phyloP scores from a whole-genome alignment of 2,113 vertebrate genomes.

The Hiodon alosoides region DNA sequence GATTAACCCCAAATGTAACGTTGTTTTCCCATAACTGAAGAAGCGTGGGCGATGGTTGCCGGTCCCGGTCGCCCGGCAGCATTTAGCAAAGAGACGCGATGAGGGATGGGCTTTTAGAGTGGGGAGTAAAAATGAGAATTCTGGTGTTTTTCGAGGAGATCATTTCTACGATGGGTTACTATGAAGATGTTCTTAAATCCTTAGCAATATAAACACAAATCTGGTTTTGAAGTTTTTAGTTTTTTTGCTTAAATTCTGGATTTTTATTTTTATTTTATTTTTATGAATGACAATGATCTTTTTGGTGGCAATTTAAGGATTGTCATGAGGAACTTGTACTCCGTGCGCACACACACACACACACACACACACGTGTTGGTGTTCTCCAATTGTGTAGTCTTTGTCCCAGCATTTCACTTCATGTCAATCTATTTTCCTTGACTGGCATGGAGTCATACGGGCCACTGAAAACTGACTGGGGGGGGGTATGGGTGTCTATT shows the following conservation, averaged over 20 bases:
- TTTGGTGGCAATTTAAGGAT: conserved; percentile 31
- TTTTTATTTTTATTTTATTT: conserved; percentile 42
- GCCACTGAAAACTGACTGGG: background rate
- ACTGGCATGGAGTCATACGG: too few relatives aligned
- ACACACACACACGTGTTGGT: too few relatives aligned
- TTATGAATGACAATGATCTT: conserved; percentile 26
- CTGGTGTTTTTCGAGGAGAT: conserved; percentile 26
- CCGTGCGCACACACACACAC: too few relatives aligned
- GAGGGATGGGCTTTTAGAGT: background rate
- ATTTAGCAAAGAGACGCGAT: background rate
- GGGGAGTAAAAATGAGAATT: conserved; percentile 12
- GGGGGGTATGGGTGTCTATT: background rate
- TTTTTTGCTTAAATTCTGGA: conserved; percentile 6
- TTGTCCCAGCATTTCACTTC: too few relatives aligned
- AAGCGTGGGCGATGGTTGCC: too few relatives aligned
- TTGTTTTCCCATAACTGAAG: conserved; percentile 1
- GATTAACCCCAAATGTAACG: conserved; percentile 9
- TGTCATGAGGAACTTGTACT: background rate
- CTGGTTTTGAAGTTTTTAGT: conserved; percentile 47
- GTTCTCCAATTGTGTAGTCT: too few relatives aligned
- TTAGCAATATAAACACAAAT: conserved; percentile 33
- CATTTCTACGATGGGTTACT: conserved; percentile 54
- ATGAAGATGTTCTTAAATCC: conserved; percentile 52
- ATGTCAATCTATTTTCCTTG: too few relatives aligned
- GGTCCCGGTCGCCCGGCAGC: too few relatives aligned